Evolutionary conservation across 35 echinoderm and acorn worm species (phyloP).

Genomic region (Apostichopus japonicus): DNA sequence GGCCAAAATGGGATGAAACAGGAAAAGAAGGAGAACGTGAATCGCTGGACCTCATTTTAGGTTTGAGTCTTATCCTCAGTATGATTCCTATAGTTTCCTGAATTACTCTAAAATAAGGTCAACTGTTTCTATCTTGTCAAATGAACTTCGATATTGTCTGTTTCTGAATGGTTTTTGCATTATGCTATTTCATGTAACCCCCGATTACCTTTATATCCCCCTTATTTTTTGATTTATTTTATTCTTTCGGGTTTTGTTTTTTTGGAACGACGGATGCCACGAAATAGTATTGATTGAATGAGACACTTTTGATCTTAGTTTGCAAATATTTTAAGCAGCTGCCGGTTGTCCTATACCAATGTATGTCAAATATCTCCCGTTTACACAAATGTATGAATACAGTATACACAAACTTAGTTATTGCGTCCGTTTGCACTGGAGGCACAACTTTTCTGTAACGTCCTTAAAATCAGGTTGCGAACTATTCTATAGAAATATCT

Average conservation of each 20-base stretch:
- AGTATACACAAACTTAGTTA: no score
- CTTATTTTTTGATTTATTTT: constrained; percentile 1
- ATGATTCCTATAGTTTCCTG: constrained; percentile 28
- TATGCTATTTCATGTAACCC: background rate
- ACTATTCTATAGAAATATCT: no score
- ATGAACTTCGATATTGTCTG: constrained; percentile 19
- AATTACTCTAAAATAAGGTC: constrained; percentile 37
- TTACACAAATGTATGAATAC: no score
- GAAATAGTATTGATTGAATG: no score
- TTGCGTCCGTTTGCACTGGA: no score
- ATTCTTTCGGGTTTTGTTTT: background rate
- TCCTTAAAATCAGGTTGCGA: no score
- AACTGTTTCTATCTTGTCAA: background rate
- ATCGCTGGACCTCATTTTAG: background rate
- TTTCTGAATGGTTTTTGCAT: background rate
- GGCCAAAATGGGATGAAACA: background rate
- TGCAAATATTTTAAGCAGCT: no score
- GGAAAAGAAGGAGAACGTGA: background rate
- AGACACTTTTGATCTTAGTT: no score
- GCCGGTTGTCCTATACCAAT: no score
- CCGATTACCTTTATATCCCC: background rate
- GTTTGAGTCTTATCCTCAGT: background rate
- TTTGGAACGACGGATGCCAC: background rate
- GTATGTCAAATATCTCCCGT: no score
- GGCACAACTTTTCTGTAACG: no score